Percentiles rank a stretch among this genome's conserved stretches.
These are phyloP conservation scores for Drosophila nebulosa DNA, from an alignment of 1,140 invertebrate species.

Conservation along the genomic window DNA sequence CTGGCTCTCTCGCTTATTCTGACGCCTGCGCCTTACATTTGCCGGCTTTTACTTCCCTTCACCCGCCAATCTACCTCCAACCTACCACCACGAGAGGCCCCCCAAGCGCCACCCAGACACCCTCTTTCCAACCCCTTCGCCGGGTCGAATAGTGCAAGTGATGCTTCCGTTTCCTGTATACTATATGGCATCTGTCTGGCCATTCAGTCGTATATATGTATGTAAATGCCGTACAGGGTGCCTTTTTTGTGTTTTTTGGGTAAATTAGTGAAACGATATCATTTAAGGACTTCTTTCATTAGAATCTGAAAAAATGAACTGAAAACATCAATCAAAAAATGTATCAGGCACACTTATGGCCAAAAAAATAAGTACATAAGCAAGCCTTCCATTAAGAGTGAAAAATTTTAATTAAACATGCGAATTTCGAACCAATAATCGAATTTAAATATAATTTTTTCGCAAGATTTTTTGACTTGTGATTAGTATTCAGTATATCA, in stretches of 20 bases:
- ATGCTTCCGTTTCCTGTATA: conserved; percentile 64
- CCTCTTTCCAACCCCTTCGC: neutral
- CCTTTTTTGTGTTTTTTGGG: conserved; percentile 1
- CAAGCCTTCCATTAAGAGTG: no score
- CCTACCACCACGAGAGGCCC: no score
- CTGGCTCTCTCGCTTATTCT: neutral
- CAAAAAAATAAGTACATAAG: no score
- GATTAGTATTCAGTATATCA: no score
- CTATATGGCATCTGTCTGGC: conserved; percentile 25
- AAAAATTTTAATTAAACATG: no score
- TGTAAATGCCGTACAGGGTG: neutral
- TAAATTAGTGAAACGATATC: no score
- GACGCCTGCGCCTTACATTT: conserved; percentile 47
- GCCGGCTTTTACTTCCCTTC: conserved; percentile 44
- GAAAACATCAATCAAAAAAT: no score
- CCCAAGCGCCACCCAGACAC: neutral
- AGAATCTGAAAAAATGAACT: no score
- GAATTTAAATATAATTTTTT: no score
- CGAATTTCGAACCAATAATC: no score
- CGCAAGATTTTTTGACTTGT: no score
- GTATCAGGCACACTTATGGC: no score
- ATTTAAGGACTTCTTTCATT: neutral
- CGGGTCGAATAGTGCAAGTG: neutral
- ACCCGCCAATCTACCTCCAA: neutral
- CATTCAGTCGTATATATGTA: neutral